These are phyloP conservation scores for Hypocryptadius cinnamomeus DNA, from an alignment of 2,113 vertebrate genomes.

Conservation along the genomic window DNA sequence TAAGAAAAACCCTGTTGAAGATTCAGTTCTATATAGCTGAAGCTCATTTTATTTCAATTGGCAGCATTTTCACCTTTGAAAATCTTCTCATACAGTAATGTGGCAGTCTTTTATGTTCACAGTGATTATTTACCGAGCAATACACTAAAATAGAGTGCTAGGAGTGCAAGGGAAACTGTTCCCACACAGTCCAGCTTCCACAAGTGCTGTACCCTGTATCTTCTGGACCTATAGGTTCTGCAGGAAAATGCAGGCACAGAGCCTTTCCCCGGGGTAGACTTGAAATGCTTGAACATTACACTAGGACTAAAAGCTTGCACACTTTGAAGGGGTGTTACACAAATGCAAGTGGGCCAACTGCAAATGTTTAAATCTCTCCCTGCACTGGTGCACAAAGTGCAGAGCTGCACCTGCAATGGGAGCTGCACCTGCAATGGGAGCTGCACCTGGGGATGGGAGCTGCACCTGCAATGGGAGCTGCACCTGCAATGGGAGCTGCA, in stretches of 20 bases:
- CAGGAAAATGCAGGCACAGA: rapidly evolving
- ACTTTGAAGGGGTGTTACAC: not conserved
- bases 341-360: not conserved
- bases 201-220: not conserved
- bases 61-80: not conserved
- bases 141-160: not conserved
- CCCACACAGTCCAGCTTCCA: rapidly evolving
- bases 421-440: not conserved
- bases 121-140: not conserved
- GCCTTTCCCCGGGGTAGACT: not conserved
- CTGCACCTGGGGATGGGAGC: not conserved
- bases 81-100: not conserved
- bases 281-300: not conserved
- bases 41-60: not conserved
- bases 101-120: not conserved
- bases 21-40: not conserved
- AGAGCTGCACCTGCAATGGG: not conserved
- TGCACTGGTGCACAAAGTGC: not conserved
- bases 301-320: not conserved
- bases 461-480: not conserved
- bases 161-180: not conserved
- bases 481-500: not conserved
- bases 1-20: not conserved
- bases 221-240: not conserved
- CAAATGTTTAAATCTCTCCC: not conserved